phyloP scores from a whole-genome alignment of 2,888 invertebrate species.

The Prionchulus punctatus region DNA sequence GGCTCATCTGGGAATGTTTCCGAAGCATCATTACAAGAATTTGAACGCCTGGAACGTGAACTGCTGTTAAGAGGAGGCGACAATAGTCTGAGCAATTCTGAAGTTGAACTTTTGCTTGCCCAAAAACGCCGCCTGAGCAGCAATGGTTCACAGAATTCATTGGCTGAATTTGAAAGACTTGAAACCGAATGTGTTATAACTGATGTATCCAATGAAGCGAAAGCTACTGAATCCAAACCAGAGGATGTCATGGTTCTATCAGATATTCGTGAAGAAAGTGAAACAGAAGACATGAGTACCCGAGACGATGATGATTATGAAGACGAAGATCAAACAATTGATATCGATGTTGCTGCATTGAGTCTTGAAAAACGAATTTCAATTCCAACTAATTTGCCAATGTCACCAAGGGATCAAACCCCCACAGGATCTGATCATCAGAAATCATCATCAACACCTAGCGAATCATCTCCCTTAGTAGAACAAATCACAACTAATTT shows the following conservation, averaged over 20 bases:
- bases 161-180: constrained; percentile 21
- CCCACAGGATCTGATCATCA: too few relatives aligned
- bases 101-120: constrained; percentile 19
- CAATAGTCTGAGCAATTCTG: constrained; percentile 19
- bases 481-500: too few relatives aligned
- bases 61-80: constrained; percentile 19
- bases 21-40: constrained; percentile 18
- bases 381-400: too few relatives aligned
- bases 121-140: neutral
- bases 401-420: too few relatives aligned
- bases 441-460: too few relatives aligned
- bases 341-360: too few relatives aligned
- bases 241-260: constrained; percentile 27
- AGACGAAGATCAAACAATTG: neutral
- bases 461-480: too few relatives aligned
- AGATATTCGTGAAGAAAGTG: constrained; percentile 28
- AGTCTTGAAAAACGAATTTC: too few relatives aligned
- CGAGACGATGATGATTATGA: constrained; percentile 27
- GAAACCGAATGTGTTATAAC: constrained; percentile 22
- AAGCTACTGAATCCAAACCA: neutral
- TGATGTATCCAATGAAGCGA: constrained; percentile 11
- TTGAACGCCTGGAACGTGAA: constrained; percentile 26
- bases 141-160: constrained; percentile 7
- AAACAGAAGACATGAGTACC: constrained; percentile 29
- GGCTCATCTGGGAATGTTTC: constrained; percentile 12